Percentiles rank a stretch among this genome's conserved stretches.
Conservation (phyloP, 2,888 invertebrate species). For the Leptinotarsa peninsularis region DNA sequence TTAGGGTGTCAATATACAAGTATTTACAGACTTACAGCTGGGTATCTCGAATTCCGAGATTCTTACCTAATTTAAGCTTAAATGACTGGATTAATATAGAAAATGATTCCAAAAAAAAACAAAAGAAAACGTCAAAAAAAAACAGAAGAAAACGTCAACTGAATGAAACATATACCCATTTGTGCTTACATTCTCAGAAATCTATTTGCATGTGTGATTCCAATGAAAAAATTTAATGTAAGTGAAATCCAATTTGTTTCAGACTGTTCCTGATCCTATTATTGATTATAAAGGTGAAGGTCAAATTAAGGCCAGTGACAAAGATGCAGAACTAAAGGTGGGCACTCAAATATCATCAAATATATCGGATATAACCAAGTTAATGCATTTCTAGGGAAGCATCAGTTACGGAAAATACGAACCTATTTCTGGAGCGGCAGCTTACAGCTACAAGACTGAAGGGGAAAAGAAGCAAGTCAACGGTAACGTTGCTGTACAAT, state of each 20-base stretch:
- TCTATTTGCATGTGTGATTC: no score
- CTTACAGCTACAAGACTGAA: conserved; percentile 52
- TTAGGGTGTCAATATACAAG: no score
- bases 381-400: conserved; percentile 48
- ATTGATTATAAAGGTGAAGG: conserved; percentile 75
- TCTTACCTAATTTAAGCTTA: no score
- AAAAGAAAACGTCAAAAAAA: no score
- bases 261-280: conserved; percentile 67
- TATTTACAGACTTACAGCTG: no score
- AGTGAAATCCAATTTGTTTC: conserved; percentile 19
- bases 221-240: no score
- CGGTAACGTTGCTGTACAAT: conserved; percentile 55
- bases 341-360: conserved; percentile 6
- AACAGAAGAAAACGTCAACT: no score
- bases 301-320: conserved; percentile 74
- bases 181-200: no score
- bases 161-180: no score
- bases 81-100: no score
- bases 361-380: conserved; percentile 1
- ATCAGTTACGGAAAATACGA: conserved; percentile 64
- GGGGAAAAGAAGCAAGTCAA: conserved; percentile 52
- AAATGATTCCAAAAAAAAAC: no score
- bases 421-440: conserved; percentile 64
- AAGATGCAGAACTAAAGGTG: conserved; percentile 73
- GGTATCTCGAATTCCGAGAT: no score